Conservation (phyloP, 2,113 vertebrate genomes). For the Irena cyanogastra region DNA sequence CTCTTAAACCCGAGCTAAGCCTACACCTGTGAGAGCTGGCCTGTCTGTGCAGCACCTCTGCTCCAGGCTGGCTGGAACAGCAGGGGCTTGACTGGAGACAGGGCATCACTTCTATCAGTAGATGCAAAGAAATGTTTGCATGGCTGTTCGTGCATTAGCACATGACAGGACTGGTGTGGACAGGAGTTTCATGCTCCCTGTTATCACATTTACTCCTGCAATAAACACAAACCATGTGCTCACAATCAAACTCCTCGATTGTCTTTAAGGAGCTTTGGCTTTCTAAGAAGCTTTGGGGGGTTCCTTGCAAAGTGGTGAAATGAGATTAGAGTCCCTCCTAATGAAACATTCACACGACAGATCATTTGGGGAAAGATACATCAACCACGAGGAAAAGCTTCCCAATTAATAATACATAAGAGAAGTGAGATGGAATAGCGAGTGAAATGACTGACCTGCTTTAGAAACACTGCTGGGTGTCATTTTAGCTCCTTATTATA, state of each 20-base stretch:
- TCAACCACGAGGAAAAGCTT: conserved; percentile 18
- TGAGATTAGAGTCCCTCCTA: conserved; percentile 8
- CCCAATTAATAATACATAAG: conserved; percentile 29
- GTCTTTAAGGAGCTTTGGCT: neutral
- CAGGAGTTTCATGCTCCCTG: neutral
- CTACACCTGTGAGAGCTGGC: neutral
- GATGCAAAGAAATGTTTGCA: neutral
- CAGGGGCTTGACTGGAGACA: neutral
- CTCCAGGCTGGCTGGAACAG: neutral
- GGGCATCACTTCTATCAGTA: neutral
- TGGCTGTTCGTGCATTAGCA: neutral
- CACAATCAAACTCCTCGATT: neutral
- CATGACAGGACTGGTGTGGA: rapidly evolving
- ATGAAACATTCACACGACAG: conserved; percentile 9
- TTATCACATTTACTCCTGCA: neutral
- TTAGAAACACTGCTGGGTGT: neutral
- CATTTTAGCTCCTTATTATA: neutral
- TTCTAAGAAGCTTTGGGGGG: conserved; percentile 34
- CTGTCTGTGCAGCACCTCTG: neutral
- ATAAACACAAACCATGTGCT: neutral
- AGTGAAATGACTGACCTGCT: conserved; percentile 21
- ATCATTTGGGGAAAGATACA: conserved; percentile 3
- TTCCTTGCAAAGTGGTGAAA: neutral
- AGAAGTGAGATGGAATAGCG: neutral
- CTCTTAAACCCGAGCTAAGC: neutral